These are phyloP conservation scores for Lottia gigantea DNA, from an alignment of 2,888 invertebrate genomes.

Conservation along the genomic window DNA sequence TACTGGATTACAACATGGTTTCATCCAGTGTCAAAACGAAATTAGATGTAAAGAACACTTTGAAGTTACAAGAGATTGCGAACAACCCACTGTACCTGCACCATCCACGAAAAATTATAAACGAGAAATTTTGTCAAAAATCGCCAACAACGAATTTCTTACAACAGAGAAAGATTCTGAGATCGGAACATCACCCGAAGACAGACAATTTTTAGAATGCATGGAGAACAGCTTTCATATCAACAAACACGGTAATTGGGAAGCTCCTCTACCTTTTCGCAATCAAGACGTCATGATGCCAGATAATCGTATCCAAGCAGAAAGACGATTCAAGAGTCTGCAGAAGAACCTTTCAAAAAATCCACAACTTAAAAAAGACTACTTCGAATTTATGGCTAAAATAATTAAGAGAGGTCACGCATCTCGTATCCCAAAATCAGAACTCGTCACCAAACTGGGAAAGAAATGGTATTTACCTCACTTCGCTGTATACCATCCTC, in stretches of 20 bases:
- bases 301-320: not conserved
- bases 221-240: slow-evolving; percentile 3
- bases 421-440: not conserved
- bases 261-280: not conserved
- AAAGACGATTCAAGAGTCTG: not conserved
- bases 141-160: not conserved
- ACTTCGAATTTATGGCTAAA: not conserved
- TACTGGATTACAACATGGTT: not conserved
- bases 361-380: not conserved
- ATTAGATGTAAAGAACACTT: not conserved
- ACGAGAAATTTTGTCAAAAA: not conserved
- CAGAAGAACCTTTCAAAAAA: not conserved
- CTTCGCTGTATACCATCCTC: not conserved
- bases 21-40: not conserved
- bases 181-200: not conserved
- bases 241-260: slow-evolving; percentile 1
- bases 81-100: not conserved
- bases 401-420: not conserved
- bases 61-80: too few species aligned
- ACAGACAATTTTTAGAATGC: not conserved
- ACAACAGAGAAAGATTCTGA: not conserved
- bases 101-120: not conserved
- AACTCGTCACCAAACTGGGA: not conserved
- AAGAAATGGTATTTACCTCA: not conserved
- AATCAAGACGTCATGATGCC: not conserved